These are phyloP conservation scores for Bos javanicus DNA, from an alignment of 2,113 vertebrate genomes.

Conservation along the genomic window DNA sequence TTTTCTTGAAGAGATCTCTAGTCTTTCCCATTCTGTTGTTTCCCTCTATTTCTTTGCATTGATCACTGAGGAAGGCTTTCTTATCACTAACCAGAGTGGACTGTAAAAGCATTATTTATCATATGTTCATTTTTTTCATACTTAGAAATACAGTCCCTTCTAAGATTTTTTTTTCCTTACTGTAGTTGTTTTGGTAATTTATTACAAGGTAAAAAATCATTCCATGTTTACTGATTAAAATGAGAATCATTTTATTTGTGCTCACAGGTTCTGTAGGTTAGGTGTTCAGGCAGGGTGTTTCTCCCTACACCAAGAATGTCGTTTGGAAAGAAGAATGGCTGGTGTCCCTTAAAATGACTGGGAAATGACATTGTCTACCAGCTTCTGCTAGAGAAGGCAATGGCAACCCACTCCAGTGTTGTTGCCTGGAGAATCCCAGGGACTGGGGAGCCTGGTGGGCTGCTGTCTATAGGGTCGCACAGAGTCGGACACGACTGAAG, in stretches of 20 bases:
- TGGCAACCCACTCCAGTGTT: too few species aligned
- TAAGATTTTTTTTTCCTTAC: background rate
- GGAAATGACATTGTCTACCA: background rate
- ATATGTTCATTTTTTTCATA: background rate
- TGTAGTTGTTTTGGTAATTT: background rate
- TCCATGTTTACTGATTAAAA: background rate
- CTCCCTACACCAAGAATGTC: background rate
- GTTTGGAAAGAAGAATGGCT: background rate
- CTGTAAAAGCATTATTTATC: background rate
- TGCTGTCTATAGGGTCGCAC: too few species aligned
- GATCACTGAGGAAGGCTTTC: too few species aligned
- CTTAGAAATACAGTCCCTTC: background rate
- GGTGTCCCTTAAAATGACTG: rapidly evolving
- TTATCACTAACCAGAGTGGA: background rate
- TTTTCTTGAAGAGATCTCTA: too few species aligned
- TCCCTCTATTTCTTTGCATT: too few species aligned
- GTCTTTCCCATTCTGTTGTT: too few species aligned
- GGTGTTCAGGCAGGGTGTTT: background rate
- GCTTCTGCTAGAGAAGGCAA: background rate
- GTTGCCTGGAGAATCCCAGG: too few species aligned
- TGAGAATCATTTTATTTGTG: background rate
- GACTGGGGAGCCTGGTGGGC: too few species aligned
- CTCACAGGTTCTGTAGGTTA: background rate
- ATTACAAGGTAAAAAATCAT: background rate
- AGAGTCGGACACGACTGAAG: rapidly evolving